These are phyloP conservation scores for Eudemis profundana DNA, from an alignment of 2,888 invertebrate species.

Conservation along the genomic window DNA sequence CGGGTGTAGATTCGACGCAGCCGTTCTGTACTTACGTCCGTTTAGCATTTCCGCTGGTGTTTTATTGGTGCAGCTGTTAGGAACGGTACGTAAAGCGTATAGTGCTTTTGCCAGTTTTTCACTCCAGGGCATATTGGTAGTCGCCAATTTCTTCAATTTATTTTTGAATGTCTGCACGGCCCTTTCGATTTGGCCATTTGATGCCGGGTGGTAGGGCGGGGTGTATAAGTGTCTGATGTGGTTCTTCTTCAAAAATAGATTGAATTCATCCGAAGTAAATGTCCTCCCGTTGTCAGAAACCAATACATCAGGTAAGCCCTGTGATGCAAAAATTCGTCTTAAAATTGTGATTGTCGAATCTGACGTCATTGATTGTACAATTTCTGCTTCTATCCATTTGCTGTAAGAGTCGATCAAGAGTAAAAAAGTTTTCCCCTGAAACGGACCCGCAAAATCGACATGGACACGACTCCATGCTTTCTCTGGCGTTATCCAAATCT, in stretches of 20 bases:
- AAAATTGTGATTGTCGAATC: conserved; percentile 47
- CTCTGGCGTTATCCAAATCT: conserved; percentile 47
- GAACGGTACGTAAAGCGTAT: conserved; percentile 13
- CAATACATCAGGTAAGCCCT: conserved; percentile 48
- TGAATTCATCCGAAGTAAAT: conserved; percentile 25
- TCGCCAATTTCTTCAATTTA: conserved; percentile 45
- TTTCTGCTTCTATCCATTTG: conserved; percentile 49
- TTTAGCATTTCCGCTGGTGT: conserved; percentile 44
- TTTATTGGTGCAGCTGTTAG: conserved; percentile 32
- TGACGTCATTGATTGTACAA: conserved; percentile 45
- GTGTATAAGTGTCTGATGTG: conserved; percentile 7
- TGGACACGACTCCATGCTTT: conserved; percentile 48
- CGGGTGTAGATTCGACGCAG: conserved; percentile 1
- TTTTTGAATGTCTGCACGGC: conserved; percentile 13
- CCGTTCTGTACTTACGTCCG: conserved; percentile 32
- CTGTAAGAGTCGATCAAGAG: conserved; percentile 48
- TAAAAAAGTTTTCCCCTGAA: conserved; percentile 47
- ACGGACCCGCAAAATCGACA: conserved; percentile 49
- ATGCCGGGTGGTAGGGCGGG: conserved; percentile 16
- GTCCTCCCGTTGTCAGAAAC: conserved; percentile 19
- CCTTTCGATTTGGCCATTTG: conserved; percentile 13
- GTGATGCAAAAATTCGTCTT: conserved; percentile 46
- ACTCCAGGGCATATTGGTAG: conserved; percentile 49
- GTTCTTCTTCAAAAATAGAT: conserved; percentile 11
- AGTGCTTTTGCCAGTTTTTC: conserved; percentile 37